Evolutionary conservation across 2,888 invertebrate species (phyloP).

Genomic region (Axea sp.): DNA sequence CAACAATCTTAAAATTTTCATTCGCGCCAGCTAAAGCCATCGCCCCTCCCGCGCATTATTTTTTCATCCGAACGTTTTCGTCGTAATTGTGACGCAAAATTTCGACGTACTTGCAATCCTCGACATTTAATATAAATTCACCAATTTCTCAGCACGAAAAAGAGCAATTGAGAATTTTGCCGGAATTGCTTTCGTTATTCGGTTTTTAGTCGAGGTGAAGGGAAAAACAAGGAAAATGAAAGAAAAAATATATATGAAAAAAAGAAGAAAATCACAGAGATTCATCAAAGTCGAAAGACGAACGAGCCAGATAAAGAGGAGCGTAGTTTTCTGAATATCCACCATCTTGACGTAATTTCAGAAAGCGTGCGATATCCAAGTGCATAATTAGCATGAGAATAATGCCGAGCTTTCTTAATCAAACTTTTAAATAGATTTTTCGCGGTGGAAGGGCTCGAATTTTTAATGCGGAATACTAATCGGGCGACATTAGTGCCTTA

Average conservation of each 20-base stretch:
- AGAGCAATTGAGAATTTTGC: conserved; percentile 62
- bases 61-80: not conserved
- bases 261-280: too few relatives aligned
- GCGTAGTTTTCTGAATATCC: conserved; percentile 63
- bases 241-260: conserved; percentile 27
- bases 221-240: conserved; percentile 28
- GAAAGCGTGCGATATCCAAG: conserved; percentile 65
- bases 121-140: conserved; percentile 50
- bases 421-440: conserved; percentile 79
- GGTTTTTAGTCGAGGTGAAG: conserved; percentile 41
- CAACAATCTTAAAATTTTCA: too few relatives aligned
- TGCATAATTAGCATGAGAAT: conserved; percentile 79
- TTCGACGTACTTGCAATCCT: conserved; percentile 16
- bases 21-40: conserved; percentile 12
- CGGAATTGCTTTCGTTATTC: conserved; percentile 57
- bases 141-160: conserved; percentile 40
- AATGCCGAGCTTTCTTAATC: conserved; percentile 77
- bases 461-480: conserved; percentile 76
- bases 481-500: conserved; percentile 72
- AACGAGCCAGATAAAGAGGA: conserved; percentile 48
- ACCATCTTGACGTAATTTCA: conserved; percentile 73
- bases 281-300: conserved; percentile 39
- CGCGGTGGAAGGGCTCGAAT: conserved; percentile 62
- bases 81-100: conserved; percentile 29
- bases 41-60: conserved; percentile 17